Conservation (phyloP, 1,140 invertebrate species). For the Ostrea denselamellosa region DNA sequence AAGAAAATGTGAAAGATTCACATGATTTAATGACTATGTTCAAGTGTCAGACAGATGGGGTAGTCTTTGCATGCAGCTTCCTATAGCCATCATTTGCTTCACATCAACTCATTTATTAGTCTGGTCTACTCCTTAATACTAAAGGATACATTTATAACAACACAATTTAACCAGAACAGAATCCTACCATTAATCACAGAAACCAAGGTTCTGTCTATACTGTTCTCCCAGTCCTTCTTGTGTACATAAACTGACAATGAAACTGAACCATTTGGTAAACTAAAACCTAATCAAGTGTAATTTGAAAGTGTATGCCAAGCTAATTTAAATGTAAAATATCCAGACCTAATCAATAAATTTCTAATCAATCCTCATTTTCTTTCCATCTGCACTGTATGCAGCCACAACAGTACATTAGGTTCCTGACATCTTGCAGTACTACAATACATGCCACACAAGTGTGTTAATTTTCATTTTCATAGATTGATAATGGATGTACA, state of each 20-base stretch:
- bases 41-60: background rate
- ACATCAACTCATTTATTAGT: background rate
- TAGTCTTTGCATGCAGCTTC: background rate
- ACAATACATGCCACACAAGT: background rate
- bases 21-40: background rate
- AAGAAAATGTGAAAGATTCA: background rate
- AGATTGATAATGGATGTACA: background rate
- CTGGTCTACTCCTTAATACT: background rate
- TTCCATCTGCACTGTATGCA: background rate
- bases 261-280: background rate
- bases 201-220: background rate
- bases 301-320: conserved; percentile 10
- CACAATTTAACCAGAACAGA: background rate
- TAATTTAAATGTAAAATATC: conserved; percentile 2
- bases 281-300: background rate
- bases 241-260: background rate
- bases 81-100: background rate
- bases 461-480: background rate
- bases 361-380: background rate
- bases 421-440: background rate
- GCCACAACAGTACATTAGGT: background rate
- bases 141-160: background rate
- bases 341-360: background rate
- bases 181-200: background rate
- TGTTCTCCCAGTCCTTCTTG: background rate